Conservation (phyloP, 2,113 vertebrate species). For the Alces alces region DNA sequence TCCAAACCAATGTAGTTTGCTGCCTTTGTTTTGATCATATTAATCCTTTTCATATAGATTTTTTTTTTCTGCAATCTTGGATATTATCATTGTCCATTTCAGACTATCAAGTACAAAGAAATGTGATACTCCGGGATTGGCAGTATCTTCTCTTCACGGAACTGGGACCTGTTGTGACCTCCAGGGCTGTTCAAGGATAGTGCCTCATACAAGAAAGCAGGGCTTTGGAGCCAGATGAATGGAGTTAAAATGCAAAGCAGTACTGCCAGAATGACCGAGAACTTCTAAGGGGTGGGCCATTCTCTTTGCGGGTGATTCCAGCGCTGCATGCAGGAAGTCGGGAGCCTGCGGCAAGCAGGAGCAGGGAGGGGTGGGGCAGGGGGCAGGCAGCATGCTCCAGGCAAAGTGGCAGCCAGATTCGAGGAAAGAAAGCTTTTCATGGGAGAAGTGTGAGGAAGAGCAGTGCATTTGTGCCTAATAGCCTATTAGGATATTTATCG, state of each 20-base stretch:
- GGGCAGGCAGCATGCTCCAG: conserved; percentile 51
- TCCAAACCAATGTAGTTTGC: conserved; percentile 14
- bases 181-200: conserved; percentile 45
- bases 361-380: neutral
- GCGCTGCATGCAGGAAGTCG: neutral
- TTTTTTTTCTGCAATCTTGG: neutral
- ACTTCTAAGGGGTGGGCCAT: neutral
- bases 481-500: conserved; percentile 35
- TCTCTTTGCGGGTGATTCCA: neutral
- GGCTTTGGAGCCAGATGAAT: conserved; percentile 31
- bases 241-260: conserved; percentile 60
- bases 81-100: conserved; percentile 1
- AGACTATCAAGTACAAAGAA: neutral
- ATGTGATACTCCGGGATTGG: neutral
- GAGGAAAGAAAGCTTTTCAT: conserved; percentile 53
- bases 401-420: conserved; percentile 40
- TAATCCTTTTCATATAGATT: neutral
- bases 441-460: conserved; percentile 12
- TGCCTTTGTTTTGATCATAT: conserved; percentile 10
- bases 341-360: neutral
- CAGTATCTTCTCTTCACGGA: neutral
- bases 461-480: conserved; percentile 28
- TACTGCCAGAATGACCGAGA: conserved; percentile 39
- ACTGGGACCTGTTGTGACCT: conserved; percentile 1
- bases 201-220: conserved; percentile 19